phyloP scores from a whole-genome alignment of 35 echinoderm and acorn worm species.

The Heliocidaris erythrogramma region DNA sequence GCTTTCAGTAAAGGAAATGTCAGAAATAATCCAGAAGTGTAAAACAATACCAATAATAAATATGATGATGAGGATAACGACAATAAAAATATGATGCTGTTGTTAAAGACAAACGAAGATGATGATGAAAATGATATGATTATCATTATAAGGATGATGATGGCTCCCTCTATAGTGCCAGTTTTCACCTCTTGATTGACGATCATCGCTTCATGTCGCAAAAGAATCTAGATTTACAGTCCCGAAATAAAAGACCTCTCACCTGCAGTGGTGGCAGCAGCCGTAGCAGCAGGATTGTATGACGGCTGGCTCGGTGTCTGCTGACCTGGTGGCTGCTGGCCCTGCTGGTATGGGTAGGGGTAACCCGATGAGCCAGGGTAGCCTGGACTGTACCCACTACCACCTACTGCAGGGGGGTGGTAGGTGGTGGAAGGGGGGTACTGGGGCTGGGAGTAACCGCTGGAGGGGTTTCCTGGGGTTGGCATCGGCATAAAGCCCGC shows the following conservation, averaged over 20 bases:
- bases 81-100: too few species aligned
- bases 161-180: too few species aligned
- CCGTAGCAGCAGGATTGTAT: neutral
- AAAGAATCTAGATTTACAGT: too few species aligned
- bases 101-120: too few species aligned
- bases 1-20: too few species aligned
- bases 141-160: too few species aligned
- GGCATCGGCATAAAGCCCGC: slow-evolving; percentile 71
- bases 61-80: too few species aligned
- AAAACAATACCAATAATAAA: too few species aligned
- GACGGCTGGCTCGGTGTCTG: slow-evolving; percentile 7
- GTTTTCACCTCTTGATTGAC: too few species aligned
- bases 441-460: slow-evolving; percentile 29
- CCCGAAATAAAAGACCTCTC: neutral
- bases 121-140: too few species aligned
- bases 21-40: too few species aligned
- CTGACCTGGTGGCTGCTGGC: slow-evolving; percentile 19
- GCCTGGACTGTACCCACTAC: slow-evolving; percentile 9
- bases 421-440: slow-evolving; percentile 62
- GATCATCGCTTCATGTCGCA: too few species aligned
- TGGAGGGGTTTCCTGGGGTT: slow-evolving; percentile 23
- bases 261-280: slow-evolving; percentile 21
- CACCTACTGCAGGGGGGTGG: slow-evolving; percentile 19
- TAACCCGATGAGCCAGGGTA: slow-evolving; percentile 42
- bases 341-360: slow-evolving; percentile 45